These are phyloP conservation scores for Mus caroli DNA, from an alignment of 2,797 vertebrate genomes.

Conservation along the genomic window DNA sequence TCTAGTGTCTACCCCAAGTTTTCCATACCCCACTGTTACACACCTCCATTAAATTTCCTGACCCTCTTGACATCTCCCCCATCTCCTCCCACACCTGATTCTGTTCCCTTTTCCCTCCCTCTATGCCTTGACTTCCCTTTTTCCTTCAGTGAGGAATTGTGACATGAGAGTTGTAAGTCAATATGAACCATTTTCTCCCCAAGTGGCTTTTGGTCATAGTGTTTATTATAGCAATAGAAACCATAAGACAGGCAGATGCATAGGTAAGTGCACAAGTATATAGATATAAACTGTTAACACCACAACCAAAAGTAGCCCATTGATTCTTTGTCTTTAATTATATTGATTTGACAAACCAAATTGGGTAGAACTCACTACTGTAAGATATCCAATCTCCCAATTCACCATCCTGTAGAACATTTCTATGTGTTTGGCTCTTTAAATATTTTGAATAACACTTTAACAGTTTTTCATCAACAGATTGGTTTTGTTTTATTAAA, in stretches of 20 bases:
- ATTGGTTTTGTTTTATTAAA: slow-evolving; percentile 15
- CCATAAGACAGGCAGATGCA: not conserved
- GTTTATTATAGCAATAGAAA: not conserved
- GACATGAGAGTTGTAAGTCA: not conserved
- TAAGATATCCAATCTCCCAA: not conserved
- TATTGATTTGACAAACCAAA: not conserved
- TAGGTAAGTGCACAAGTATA: not conserved
- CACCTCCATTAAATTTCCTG: too few species aligned
- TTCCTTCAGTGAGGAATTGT: not conserved
- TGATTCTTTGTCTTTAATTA: not conserved
- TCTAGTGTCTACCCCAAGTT: too few species aligned
- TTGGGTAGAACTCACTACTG: not conserved
- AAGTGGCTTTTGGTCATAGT: not conserved
- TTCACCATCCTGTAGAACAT: not conserved
- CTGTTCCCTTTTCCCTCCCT: too few species aligned
- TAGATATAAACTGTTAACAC: not conserved
- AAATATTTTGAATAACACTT: slow-evolving; percentile 11
- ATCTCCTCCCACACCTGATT: too few species aligned
- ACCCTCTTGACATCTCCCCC: too few species aligned
- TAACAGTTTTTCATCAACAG: not conserved
- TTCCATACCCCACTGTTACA: too few species aligned
- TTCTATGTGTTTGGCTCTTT: not conserved
- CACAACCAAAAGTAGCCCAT: not conserved
- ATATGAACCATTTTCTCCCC: not conserved
- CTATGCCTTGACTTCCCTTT: not conserved